Conservation (phyloP, 2,113 vertebrate species). For the Proteles cristata region DNA sequence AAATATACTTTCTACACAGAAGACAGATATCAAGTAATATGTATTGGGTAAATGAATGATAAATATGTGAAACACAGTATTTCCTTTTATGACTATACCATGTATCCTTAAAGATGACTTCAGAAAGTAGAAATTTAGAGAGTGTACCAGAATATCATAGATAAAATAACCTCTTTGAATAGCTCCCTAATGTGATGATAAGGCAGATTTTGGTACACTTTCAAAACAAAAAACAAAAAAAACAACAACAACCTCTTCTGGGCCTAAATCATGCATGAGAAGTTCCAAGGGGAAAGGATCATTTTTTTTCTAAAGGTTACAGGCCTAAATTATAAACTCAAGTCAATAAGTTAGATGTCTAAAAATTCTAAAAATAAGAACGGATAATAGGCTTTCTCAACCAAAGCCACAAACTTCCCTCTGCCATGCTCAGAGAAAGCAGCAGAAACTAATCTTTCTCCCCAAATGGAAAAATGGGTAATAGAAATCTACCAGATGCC, state of each 20-base stretch:
- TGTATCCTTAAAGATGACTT: not conserved
- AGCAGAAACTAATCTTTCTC: constrained; percentile 76
- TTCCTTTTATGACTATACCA: not conserved
- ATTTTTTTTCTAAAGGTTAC: constrained; percentile 72
- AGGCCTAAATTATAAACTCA: constrained; percentile 72
- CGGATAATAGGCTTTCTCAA: constrained; percentile 74
- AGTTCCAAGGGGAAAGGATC: constrained; percentile 68
- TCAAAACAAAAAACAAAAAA: constrained; percentile 43
- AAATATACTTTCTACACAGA: not conserved
- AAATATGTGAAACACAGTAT: not conserved
- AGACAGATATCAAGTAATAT: not conserved
- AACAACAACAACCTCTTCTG: constrained; percentile 60
- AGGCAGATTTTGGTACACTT: constrained; percentile 52
- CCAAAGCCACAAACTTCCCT: constrained; percentile 63
- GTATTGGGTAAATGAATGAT: not conserved
- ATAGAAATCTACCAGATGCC: constrained; percentile 73
- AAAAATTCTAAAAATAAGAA: constrained; percentile 74
- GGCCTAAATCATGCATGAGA: constrained; percentile 65
- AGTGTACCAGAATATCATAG: not conserved
- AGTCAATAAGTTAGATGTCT: constrained; percentile 69
- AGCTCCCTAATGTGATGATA: constrained; percentile 31
- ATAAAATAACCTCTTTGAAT: constrained; percentile 45
- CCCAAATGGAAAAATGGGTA: constrained; percentile 69
- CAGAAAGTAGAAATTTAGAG: not conserved
- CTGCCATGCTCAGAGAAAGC: constrained; percentile 53